A percentile compares a stretch with the other conserved stretches of the same genome.
Evolutionary conservation across 2,113 vertebrate species (phyloP).

Genomic region (Amblyornis subalaris): DNA sequence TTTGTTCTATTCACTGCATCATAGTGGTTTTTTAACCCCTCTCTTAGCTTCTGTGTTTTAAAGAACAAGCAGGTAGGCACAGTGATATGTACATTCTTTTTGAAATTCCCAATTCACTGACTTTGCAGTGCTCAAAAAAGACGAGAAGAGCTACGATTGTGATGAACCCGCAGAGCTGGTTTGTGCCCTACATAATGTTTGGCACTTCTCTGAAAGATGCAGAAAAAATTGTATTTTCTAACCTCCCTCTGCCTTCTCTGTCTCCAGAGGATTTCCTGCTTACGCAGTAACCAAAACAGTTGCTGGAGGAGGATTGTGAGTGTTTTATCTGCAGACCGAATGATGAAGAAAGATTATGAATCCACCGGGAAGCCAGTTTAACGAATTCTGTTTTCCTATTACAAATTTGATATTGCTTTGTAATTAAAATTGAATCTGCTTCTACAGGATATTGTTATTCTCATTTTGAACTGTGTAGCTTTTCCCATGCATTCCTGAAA

Average conservation of each 20-base stretch:
- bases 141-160: not conserved
- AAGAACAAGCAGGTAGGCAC: not conserved
- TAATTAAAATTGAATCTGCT: not conserved
- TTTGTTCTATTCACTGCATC: not conserved
- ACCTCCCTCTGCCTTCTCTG: not conserved
- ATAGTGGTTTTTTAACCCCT: rapidly evolving
- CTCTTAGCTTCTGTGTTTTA: not conserved
- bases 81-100: not conserved
- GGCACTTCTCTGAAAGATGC: not conserved
- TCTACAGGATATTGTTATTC: not conserved
- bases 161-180: not conserved
- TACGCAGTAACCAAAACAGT: not conserved
- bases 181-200: not conserved
- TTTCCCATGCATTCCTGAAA: not conserved
- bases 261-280: conserved; percentile 13
- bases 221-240: not conserved
- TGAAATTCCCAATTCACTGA: not conserved
- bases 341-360: not conserved
- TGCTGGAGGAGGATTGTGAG: not conserved
- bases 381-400: not conserved
- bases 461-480: not conserved
- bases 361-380: not conserved
- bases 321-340: not conserved
- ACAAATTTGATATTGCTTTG: not conserved
- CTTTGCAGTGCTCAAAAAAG: not conserved